Base-by-base conservation (phyloP, 2,113 vertebrate genomes). In the Malurus alboscapulatus region DNA sequence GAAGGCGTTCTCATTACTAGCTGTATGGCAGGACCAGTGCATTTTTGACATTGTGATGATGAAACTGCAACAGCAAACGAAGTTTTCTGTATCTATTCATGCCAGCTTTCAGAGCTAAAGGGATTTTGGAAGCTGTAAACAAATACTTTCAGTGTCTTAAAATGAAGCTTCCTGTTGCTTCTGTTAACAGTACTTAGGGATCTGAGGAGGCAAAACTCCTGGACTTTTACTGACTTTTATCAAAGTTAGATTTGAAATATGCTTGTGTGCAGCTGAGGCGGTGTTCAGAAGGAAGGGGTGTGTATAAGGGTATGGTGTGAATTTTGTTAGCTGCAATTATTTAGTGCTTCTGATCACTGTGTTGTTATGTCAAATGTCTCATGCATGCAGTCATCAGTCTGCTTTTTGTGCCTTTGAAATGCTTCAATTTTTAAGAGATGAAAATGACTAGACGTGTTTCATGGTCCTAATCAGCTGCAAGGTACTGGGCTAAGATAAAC, bases 11-110 rank as follows among this genome's bases (percentile, higher is more conserved):
- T 89, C 81, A 61, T 79, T 89, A 44, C 34, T 61, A 21, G 81
- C 53, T 15, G 3, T 59, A 44, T 82, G 50, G 71, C 71, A 87
- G 78, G 66, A 79, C 82, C 2, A 7, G 66, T 76, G 78, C 93
- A 90, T 95, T 95, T 95, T 92, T 95, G 74, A 62, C 84, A 90
- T 95, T 66, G 84, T 85, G 87, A 79, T 94, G 92, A 79, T 92
- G 87, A 94, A 91, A 92, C 71, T 89, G 54, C 78, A 85, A 44
- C n/a, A 66, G 71, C 69, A 87, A 84, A 84, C 53, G 51, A 74
- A 81, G 66, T 87, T 84, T 88, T 95, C 48, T 87, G 32, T 87
- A 58, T 92, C 51, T 79, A n/a, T 76, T 94, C 36, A 9, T 65
- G 78, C 50, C 50, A 84, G 47, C 50, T 92, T 76, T 88, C 63